Evolutionary conservation across 2,797 vertebrate genomes (phyloP).

Genomic region (Sternotherus odoratus): DNA sequence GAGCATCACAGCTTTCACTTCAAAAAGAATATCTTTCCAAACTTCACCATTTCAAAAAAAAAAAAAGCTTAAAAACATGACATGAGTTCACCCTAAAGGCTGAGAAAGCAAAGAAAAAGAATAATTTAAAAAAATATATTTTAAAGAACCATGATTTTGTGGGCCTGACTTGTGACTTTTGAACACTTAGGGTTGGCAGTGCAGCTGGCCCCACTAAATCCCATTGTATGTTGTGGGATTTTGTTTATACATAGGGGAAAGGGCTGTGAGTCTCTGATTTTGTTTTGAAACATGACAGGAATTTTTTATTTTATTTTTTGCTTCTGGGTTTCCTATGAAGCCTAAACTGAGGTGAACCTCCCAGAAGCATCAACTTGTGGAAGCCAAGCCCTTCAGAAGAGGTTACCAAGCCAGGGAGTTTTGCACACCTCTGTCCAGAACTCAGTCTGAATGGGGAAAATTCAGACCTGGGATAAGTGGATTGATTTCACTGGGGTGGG

Average conservation of each 20-base stretch:
- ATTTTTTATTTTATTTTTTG: background rate
- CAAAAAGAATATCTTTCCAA: background rate
- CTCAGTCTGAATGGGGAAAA: background rate
- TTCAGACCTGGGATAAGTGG: background rate
- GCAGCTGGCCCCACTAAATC: background rate
- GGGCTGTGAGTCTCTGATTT: background rate
- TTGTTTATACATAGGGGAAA: background rate
- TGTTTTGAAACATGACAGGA: background rate
- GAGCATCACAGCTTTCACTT: background rate
- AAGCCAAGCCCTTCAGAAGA: background rate
- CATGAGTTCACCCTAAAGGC: background rate
- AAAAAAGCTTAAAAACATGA: background rate
- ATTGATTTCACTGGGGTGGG: accelerated
- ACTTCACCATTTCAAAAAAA: background rate
- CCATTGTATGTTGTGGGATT: background rate
- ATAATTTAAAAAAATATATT: background rate
- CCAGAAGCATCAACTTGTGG: background rate
- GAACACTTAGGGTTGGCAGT: background rate
- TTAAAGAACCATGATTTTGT: background rate
- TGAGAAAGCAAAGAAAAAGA: background rate
- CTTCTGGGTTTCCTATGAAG: slow-evolving; percentile 27
- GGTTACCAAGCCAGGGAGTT: background rate
- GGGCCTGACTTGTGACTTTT: background rate
- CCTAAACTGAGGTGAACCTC: background rate
- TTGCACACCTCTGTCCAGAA: background rate